Evolutionary conservation across 2,888 invertebrate genomes (phyloP), one percentile per base, ranked within the genome.

Genomic region (Bimastos eiseni): DNA sequence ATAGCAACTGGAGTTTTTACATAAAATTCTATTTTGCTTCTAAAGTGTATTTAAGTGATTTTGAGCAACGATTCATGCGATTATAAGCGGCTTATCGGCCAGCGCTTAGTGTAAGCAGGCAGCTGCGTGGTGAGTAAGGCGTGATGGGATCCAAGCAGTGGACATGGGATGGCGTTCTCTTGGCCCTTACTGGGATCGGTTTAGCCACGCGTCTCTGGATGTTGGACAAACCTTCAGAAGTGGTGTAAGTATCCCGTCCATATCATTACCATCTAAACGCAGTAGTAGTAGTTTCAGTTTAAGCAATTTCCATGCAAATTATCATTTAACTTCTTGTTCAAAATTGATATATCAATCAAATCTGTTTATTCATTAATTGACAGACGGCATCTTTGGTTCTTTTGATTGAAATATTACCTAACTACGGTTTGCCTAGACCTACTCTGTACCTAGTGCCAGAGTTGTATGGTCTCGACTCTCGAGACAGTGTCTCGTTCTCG

Each of bases 161-260:
- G 70, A 70, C n/a, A 0, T 70, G 70, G 70, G 70, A 70, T n/a
- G 17, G 86, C 19, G 89, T 98, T 91, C 97, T 97, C 90, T 93
- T 97, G 92, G 93, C 96, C 89, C 95, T 98, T 91, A 96, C 98
- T 94, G 91, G 96, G 30, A 93, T 97, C 92, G 97, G 97, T 88
- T 95, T 98, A 90, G 95, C 96, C 36, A 97, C 98, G 41, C 96
- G 98, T 93, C 96, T 98, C 94, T 98, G 98, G 95, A 97, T 96
- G 93, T 95, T 98, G 88, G 97, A 97, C 92, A 96, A 97, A 94
- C 98, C 98, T 0, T 96, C 96, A 92, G 97, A 97, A 95, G 97
- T 98, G 94, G 98, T 98, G 98, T 98, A 96, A 97, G 98, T 55
- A 37, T 89, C 13, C 30, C 17, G 1, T 34, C 2, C n/a, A 30